Evolutionary conservation across 2,888 invertebrate genomes (phyloP).

Genomic region (Erynnis tages): DNA sequence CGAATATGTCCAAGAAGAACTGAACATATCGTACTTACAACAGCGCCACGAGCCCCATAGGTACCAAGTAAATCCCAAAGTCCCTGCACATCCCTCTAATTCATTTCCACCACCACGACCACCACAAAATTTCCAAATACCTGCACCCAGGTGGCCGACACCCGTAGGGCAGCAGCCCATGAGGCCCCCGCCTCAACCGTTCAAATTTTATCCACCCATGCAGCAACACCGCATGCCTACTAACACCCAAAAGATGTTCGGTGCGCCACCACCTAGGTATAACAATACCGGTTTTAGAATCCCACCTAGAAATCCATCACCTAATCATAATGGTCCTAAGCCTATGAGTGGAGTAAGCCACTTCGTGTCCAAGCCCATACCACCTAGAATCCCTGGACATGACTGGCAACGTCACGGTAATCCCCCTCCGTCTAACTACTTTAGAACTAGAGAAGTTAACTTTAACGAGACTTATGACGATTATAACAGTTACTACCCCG

Average conservation of each 20-base stretch:
- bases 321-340: neutral
- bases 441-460: constrained; percentile 10
- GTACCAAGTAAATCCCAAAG: neutral
- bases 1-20: constrained; percentile 29
- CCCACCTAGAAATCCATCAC: constrained; percentile 5
- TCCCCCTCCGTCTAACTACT: constrained; percentile 15
- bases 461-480: constrained; percentile 6
- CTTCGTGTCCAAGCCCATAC: constrained; percentile 11
- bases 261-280: constrained; percentile 16
- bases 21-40: constrained; percentile 26
- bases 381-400: constrained; percentile 18
- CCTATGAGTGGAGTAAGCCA: constrained; percentile 29
- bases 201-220: constrained; percentile 9
- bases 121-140: neutral
- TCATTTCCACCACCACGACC: constrained; percentile 5
- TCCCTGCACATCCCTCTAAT: constrained; percentile 4
- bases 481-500: constrained; percentile 4
- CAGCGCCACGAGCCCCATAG: constrained; percentile 22
- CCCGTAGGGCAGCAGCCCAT: constrained; percentile 18
- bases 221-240: constrained; percentile 18
- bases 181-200: constrained; percentile 21
- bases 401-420: constrained; percentile 7
- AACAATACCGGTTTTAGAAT: constrained; percentile 8
- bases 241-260: constrained; percentile 8
- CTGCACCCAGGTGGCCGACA: constrained; percentile 11